Base-by-base conservation (phyloP, 2,888 invertebrate genomes). In the Ryuthela nishihirai region DNA sequence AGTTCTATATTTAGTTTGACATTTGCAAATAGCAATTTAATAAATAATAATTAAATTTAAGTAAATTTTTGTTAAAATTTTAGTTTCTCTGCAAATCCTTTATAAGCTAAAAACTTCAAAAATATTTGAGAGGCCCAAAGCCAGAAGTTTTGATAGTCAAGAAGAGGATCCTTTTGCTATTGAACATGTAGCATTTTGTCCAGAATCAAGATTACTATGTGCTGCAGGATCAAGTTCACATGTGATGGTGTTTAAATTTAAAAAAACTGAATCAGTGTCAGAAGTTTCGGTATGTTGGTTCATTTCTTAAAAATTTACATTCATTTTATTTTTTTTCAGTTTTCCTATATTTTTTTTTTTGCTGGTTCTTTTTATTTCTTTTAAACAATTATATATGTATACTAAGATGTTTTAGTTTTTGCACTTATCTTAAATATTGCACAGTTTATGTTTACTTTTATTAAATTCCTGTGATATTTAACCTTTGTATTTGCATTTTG, bases 21-120 rank as follows among this genome's bases (percentile, higher is more conserved):
- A n/a, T n/a, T n/a, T n/a, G n/a, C n/a, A n/a, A n/a, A n/a, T n/a
- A n/a, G n/a, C n/a, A n/a, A n/a, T n/a, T n/a, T n/a, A n/a, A n/a
- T n/a, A n/a, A 38, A 18, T 7, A 9, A 38, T 9, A 9, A 29
- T 29, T 29, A 29, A 7, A 29, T 9, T 12, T 9, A 9, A 29
- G 7, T 29, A 29, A 21, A 5, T 25, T 32, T 49, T 56, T 48
- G 59, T 12, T 59, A 35, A 38, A 69, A 70, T 61, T 72, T 12
- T 29, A 75, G 94, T 94, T 67, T 88, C 90, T 64, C 81, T 99
- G 69, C 95, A 97, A 81, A 87, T 95, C 71, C 82, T 98, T 72
- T 98, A 98, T 80, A 97, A 97, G 81, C 65, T 98, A 72, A 98
- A 97, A 81, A 95, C 95, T 73, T 88, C 91, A 68, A 95, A 97